Evolutionary conservation across 2,888 invertebrate genomes (phyloP), one percentile per base, ranked within the genome.

Genomic region (Kryphioiulus occultus): DNA sequence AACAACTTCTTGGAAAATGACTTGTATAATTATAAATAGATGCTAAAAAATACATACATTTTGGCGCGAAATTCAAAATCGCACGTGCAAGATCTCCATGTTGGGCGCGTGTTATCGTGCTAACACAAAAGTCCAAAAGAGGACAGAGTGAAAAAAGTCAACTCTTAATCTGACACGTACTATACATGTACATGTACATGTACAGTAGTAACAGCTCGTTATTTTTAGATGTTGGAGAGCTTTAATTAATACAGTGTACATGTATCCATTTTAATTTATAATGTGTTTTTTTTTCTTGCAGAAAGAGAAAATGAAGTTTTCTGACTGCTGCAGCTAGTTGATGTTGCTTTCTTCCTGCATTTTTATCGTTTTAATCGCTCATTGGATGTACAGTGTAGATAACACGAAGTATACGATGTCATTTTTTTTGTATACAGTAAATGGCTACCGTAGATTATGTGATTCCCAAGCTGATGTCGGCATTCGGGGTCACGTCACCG

Each of bases 391-490:
- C 78, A 78, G 9, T 78, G 9, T 44, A 44, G 12, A 78, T 78
- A 78, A 1, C 30, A 78, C 30, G 30, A 1, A 78, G 78, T 78
- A 78, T 78, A 78, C 78, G 78, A 78, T 30, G 30, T 30, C 30
- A 78, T 78, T 78, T 78, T 78, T 10, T n/a, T 68, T 39, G 9
- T 39, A 39, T 26, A 9, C n/a, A 9, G 26, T 19, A 26, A 68
- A 59, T 59, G 59, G 15, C 59, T n/a, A 59, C 19, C 59, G 59
- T 59, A 59, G 12, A 59, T 19, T 47, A 59, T 15, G 30, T 78
- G 78, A 78, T 78, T 30, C 30, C 78, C 78, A 68, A 78, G 78
- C 78, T 78, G 78, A 78, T 78, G 59, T 68, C 59, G 59, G 59
- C 59, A 68, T 68, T 47, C 9, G 59, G 22, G n/a, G 59, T 68